Percentiles rank a stretch among this genome's conserved stretches.
phyloP scores from a whole-genome alignment of 2,888 invertebrate species.

The Antheraea assamensis region DNA sequence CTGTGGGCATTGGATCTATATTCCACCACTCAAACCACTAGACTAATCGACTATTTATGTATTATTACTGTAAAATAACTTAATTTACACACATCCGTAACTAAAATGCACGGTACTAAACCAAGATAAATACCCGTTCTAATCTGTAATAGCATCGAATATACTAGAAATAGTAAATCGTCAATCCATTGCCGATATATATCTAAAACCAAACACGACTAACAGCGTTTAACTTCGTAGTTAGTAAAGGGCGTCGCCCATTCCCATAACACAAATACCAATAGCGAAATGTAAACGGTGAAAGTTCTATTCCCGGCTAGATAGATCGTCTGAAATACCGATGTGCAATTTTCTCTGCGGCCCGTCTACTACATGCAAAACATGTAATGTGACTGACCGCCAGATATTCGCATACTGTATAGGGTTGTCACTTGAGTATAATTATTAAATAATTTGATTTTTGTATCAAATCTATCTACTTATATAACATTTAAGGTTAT shows the following conservation, averaged over 20 bases:
- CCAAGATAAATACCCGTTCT: not conserved
- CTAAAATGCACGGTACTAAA: not conserved
- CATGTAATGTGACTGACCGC: conserved; percentile 33
- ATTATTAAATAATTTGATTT: not conserved
- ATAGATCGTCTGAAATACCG: conserved; percentile 68
- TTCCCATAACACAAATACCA: conserved; percentile 72
- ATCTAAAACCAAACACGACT: conserved; percentile 44
- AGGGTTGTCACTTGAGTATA: conserved; percentile 19
- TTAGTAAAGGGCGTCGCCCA: conserved; percentile 54
- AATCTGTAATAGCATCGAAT: conserved; percentile 4
- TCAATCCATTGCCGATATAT: conserved; percentile 27
- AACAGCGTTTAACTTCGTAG: conserved; percentile 53
- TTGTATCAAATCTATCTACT: too few species aligned
- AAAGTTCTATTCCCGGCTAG: conserved; percentile 62
- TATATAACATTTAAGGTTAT: too few species aligned
- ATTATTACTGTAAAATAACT: too few species aligned
- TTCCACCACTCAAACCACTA: too few species aligned
- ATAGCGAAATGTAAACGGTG: conserved; percentile 69
- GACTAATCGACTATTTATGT: too few species aligned
- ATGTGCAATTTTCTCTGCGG: conserved; percentile 51
- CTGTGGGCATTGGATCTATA: too few species aligned
- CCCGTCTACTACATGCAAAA: conserved; percentile 38
- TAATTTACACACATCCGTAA: not conserved
- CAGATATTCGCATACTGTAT: conserved; percentile 15
- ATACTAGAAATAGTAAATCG: conserved; percentile 5